phyloP scores from a whole-genome alignment of 2,113 vertebrate species.

The Protomyctophum bolini region DNA sequence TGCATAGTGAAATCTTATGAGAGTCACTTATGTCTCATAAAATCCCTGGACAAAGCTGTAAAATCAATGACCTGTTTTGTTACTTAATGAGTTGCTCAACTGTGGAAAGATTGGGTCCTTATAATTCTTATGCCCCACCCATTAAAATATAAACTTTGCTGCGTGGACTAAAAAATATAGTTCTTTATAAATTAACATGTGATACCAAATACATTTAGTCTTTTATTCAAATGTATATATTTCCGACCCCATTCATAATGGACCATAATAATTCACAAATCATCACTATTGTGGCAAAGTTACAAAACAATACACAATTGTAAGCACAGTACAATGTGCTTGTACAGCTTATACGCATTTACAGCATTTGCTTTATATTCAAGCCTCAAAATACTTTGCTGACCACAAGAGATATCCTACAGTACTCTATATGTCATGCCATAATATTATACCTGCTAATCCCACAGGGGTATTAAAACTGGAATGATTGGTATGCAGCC shows the following conservation, averaged over 20 bases:
- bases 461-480: slow-evolving; percentile 70
- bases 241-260: background rate
- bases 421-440: slow-evolving; percentile 53
- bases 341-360: background rate
- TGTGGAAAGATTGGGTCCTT: slow-evolving; percentile 70
- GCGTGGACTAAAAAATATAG: slow-evolving; percentile 26
- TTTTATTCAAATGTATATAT: slow-evolving; percentile 12
- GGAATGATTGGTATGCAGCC: slow-evolving; percentile 74
- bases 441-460: slow-evolving; percentile 73
- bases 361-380: slow-evolving; percentile 8
- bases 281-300: background rate
- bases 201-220: background rate
- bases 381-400: slow-evolving; percentile 44
- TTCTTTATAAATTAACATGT: slow-evolving; percentile 7
- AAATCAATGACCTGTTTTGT: slow-evolving; percentile 83
- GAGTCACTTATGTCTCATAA: slow-evolving; percentile 84
- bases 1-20: slow-evolving; percentile 80
- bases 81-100: slow-evolving; percentile 79
- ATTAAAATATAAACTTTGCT: slow-evolving; percentile 53
- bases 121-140: slow-evolving; percentile 51
- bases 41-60: slow-evolving; percentile 77
- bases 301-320: background rate
- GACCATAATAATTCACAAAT: background rate
- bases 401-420: slow-evolving; percentile 34
- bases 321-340: too few species aligned